Evolutionary conservation across 2,113 vertebrate species (phyloP), one percentile per base, ranked within the genome.

Genomic region (Xiphophorus hellerii): DNA sequence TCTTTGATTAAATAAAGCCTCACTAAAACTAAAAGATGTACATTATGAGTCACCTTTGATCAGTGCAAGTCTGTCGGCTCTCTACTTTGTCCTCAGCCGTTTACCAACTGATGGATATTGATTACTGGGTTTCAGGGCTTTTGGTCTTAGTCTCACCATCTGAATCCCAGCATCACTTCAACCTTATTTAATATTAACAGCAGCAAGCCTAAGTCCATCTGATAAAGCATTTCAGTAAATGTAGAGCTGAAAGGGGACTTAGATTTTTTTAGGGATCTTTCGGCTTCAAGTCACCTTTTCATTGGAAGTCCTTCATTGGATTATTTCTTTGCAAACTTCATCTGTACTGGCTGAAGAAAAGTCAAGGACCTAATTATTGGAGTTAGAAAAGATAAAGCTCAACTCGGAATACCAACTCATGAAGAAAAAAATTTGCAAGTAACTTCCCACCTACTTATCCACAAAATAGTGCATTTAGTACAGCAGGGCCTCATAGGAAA

Each of bases 291-390:
- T 58, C 51, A 58, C 25, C 22, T 58, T 58, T 58, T 58, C 22
- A 25, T 54, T 22, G 25, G 51, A 25, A 25, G 51, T 22, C 51
- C 15, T 54, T 54, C 20, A 54, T 2, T 22, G 51, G 20, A 54
- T n/a, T 83, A 28, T 66, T 37, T 65, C 33, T 51, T 66, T 30
- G 63, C 72, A 30, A 62, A 61, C n/a, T 13, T 27, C 60, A 61
- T 14, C 27, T 15, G 13, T 29, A 14, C 27, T 12, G 27, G 9
- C 9, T 28, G 29, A 28, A 68, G 64, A 51, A 54, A 44, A 81
- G 61, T 42, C 14, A 13, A 72, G 67, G n/a, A 66, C 70, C 81
- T 54, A 77, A 80, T 87, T 62, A 82, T 60, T 48, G 31, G n/a
- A 76, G 35, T 65, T 25, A 9, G 22, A 54, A 54, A 54, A 54